Conservation (phyloP, 1,140 invertebrate species). For the Drosophila nannoptera region DNA sequence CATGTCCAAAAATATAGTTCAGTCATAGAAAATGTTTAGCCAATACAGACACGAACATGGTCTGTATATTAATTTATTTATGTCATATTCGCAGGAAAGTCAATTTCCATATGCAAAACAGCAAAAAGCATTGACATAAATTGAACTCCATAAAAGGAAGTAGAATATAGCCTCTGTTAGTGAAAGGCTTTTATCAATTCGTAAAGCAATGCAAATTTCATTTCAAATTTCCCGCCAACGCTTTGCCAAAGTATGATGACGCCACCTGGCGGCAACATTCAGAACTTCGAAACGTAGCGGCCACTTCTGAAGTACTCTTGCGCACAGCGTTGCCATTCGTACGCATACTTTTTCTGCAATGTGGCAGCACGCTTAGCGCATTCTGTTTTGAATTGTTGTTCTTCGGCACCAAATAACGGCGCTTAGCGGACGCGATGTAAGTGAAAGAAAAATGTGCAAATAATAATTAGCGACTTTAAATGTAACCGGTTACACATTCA, state of each 20-base stretch:
- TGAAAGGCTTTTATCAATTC: too few relatives aligned
- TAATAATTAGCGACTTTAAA: slow-evolving; percentile 54
- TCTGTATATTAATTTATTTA: too few relatives aligned
- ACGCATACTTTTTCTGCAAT: not conserved
- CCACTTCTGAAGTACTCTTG: not conserved
- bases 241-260: not conserved
- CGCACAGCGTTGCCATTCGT: not conserved
- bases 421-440: slow-evolving; percentile 49
- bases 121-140: not conserved
- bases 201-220: too few relatives aligned
- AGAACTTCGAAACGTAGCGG: not conserved
- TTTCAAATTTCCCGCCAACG: not conserved
- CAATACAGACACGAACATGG: too few relatives aligned
- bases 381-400: slow-evolving; percentile 54
- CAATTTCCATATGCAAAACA: not conserved
- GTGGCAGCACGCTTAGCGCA: slow-evolving; percentile 16
- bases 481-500: slow-evolving; percentile 62
- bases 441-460: slow-evolving; percentile 63
- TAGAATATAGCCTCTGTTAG: too few relatives aligned
- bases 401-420: slow-evolving; percentile 50
- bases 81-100: not conserved
- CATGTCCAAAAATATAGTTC: not conserved
- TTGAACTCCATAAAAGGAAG: too few relatives aligned
- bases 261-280: slow-evolving; percentile 10
- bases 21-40: too few relatives aligned